Percentiles rank a stretch among this genome's conserved stretches.
These are phyloP conservation scores for Parnassius smintheus DNA, from an alignment of 2,888 invertebrate genomes.

Conservation along the genomic window DNA sequence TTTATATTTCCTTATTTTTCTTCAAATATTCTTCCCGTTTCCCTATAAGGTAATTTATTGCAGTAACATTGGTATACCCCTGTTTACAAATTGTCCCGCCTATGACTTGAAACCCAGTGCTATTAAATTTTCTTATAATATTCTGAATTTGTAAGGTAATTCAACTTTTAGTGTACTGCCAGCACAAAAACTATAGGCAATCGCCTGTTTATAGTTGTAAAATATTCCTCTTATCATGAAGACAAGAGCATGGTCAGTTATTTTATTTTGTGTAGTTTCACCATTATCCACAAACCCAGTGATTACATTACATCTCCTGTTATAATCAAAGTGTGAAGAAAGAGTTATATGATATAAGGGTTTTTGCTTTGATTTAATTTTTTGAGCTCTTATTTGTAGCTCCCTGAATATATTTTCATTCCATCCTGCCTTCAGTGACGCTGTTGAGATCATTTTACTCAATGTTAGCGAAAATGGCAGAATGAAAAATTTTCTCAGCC, in stretches of 20 bases:
- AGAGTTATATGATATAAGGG: no score
- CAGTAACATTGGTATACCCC: constrained; percentile 28
- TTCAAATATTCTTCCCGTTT: constrained; percentile 24
- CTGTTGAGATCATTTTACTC: not conserved
- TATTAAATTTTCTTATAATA: constrained; percentile 24
- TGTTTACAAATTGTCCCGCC: constrained; percentile 32
- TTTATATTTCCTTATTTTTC: constrained; percentile 1
- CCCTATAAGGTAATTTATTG: constrained; percentile 25
- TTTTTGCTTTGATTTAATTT: not conserved
- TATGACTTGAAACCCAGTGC: constrained; percentile 26
- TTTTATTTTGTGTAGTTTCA: not conserved
- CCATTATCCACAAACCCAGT: constrained; percentile 9
- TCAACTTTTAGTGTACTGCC: constrained; percentile 23
- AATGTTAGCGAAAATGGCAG: not conserved
- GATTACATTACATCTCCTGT: not conserved
- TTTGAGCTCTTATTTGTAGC: not conserved
- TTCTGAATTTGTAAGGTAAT: constrained; percentile 18
- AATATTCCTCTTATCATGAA: constrained; percentile 30
- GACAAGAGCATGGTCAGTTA: constrained; percentile 30
- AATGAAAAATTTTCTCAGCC: not conserved
- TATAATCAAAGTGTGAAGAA: constrained; percentile 2
- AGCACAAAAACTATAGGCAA: constrained; percentile 3
- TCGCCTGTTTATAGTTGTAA: constrained; percentile 30
- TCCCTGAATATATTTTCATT: not conserved
- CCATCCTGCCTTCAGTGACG: not conserved